phyloP scores from a whole-genome alignment of 2,888 invertebrate species.

The Rhopalosiphum nymphaeae region DNA sequence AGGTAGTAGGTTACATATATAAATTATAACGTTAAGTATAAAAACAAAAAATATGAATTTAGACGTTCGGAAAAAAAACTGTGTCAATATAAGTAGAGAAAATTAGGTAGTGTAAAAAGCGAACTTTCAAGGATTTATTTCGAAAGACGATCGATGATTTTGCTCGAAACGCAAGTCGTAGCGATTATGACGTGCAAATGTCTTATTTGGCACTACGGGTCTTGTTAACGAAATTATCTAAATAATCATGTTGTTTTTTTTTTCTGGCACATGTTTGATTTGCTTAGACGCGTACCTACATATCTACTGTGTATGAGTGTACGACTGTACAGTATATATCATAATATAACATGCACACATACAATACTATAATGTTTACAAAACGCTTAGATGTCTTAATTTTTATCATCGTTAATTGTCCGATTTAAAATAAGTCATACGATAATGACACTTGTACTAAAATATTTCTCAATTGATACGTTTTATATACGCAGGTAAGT shows the following conservation, averaged over 20 bases:
- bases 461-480: not conserved
- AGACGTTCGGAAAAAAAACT: not conserved
- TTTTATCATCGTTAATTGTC: not conserved
- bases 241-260: not conserved
- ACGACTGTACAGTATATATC: not conserved
- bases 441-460: not conserved
- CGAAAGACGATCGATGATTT: not conserved
- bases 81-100: not conserved
- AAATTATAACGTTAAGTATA: not conserved
- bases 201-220: not conserved
- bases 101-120: not conserved
- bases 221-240: conserved; percentile 7
- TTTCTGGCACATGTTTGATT: not conserved
- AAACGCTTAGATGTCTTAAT: not conserved
- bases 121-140: conserved; percentile 9
- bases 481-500: no score
- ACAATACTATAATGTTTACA: not conserved
- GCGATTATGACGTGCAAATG: not conserved
- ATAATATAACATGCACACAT: not conserved
- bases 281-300: not conserved
- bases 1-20: not conserved
- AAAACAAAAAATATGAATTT: not conserved
- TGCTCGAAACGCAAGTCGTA: not conserved
- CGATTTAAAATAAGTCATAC: not conserved
- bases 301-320: not conserved